Evolutionary conservation across 2,888 invertebrate species (phyloP), one percentile per base, ranked within the genome.

Genomic region (Adineta ricciae): DNA sequence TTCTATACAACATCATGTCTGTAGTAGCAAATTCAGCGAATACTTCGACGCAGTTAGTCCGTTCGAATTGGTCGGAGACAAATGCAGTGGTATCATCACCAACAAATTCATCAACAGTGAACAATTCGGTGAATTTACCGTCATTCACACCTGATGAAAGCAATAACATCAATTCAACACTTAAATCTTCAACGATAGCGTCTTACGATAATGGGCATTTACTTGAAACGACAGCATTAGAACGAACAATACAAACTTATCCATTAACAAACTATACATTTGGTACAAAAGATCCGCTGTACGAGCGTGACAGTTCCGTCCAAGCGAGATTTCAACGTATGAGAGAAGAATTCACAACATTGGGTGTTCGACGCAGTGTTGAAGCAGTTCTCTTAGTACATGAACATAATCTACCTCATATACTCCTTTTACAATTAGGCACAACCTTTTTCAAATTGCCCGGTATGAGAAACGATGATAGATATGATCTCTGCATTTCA

Each of bases 281-380:
- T 90, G 98, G 98, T 86, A 98, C 97, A 82, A 99, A 99, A 91
- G 99, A 99, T 89, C 95, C 98, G 8, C 92, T 98, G 84, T 97
- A 97, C 91, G 99, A 99, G 91, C 96, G 96, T 91, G 99, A 99
- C 92, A 96, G 96, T 0, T 97, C 97, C 27, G 99, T 99, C 38
- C 96, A 96, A 72, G 98, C 84, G 32, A 38, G 99, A 88, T 99
- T 99, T 91, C 96, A 97, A 89, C 92, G 99, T 86, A 98, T 99
- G 97, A 92, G 97, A 73, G 98, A 99, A 89, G 99, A 99, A 90
- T 99, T 97, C 91, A 95, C 96, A 86, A 95, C 96, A 91, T 95
- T 96, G 89, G 99, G 99, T 46, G 99, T 96, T 96, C 90, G 96
- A 88, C 91, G 96, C 89, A 93, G 95, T 90, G 93, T 94, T 87